A percentile compares a stretch with the other conserved stretches of the same genome.
Evolutionary conservation across 1,140 invertebrate genomes (phyloP).

Genomic region (Brachionus plicatilis): DNA sequence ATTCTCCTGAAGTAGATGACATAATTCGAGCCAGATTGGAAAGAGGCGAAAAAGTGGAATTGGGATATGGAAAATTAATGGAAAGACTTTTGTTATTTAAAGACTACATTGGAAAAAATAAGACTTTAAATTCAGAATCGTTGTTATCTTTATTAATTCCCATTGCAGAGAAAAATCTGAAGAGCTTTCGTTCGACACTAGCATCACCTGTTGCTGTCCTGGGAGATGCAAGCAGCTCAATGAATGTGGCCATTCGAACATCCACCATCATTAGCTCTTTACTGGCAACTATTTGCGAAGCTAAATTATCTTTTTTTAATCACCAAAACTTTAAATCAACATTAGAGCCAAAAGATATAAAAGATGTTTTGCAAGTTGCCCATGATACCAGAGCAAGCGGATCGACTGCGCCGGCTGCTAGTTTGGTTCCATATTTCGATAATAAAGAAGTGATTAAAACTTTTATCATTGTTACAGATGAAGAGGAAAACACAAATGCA

Average conservation of each 20-base stretch:
- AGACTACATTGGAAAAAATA: slow-evolving; percentile 42
- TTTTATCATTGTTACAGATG: slow-evolving; percentile 54
- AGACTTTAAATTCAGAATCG: background rate
- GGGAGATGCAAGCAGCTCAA: slow-evolving; percentile 51
- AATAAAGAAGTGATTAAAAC: slow-evolving; percentile 50
- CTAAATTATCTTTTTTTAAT: slow-evolving; percentile 52
- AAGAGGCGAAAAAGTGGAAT: slow-evolving; percentile 43
- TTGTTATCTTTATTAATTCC: slow-evolving; percentile 45
- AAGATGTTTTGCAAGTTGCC: slow-evolving; percentile 49
- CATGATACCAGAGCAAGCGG: slow-evolving; percentile 46
- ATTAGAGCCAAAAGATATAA: slow-evolving; percentile 46
- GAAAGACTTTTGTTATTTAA: slow-evolving; percentile 48
- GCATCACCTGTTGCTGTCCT: slow-evolving; percentile 51
- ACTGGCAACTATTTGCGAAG: slow-evolving; percentile 48
- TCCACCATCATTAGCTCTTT: slow-evolving; percentile 52
- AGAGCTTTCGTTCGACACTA: slow-evolving; percentile 46
- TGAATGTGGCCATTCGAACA: slow-evolving; percentile 52
- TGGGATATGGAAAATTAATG: slow-evolving; percentile 49
- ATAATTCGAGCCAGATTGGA: slow-evolving; percentile 45
- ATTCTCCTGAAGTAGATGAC: slow-evolving; percentile 46
- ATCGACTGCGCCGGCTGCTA: slow-evolving; percentile 49
- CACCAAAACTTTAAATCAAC: slow-evolving; percentile 44
- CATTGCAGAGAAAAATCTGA: slow-evolving; percentile 46
- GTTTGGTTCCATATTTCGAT: slow-evolving; percentile 49
- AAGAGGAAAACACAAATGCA: slow-evolving; percentile 50